These are phyloP conservation scores for Lasioglossum zephyrum DNA, from an alignment of 2,888 invertebrate genomes.

Conservation along the genomic window DNA sequence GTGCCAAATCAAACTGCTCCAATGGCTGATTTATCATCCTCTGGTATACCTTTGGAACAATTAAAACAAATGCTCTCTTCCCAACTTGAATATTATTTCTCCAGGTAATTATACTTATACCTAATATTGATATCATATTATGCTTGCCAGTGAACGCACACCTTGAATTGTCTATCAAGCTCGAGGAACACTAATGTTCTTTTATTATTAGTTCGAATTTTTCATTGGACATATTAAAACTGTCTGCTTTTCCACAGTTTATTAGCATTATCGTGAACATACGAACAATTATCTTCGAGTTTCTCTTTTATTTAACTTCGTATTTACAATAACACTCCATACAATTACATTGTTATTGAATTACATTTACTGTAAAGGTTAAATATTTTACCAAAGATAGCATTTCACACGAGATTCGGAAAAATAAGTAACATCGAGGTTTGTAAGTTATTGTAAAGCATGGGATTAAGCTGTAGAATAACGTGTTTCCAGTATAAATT, in stretches of 20 bases:
- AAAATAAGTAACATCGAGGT: not conserved
- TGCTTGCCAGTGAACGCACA: not conserved
- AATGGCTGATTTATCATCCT: conserved; percentile 83
- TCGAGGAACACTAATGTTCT: not conserved
- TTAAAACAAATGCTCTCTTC: conserved; percentile 91
- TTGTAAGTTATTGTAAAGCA: not conserved
- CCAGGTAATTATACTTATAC: conserved; percentile 86
- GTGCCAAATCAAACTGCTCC: conserved; percentile 85
- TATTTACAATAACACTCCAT: not conserved
- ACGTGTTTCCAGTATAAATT: not conserved
- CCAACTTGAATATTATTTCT: conserved; percentile 96
- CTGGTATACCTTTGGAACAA: conserved; percentile 89
- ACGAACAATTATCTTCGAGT: not conserved
- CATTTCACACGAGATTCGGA: not conserved
- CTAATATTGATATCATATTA: not conserved
- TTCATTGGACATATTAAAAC: not conserved
- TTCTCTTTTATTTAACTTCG: not conserved
- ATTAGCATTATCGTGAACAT: not conserved
- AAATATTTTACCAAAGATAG: not conserved
- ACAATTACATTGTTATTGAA: not conserved
- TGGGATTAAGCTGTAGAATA: not conserved
- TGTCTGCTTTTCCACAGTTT: not conserved
- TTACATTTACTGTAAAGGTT: not conserved
- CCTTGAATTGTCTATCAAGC: not conserved
- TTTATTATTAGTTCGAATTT: not conserved